Percentiles rank a stretch among this genome's conserved stretches.
phyloP scores from a whole-genome alignment of 1,140 invertebrate species.

The Drosophila simulans region DNA sequence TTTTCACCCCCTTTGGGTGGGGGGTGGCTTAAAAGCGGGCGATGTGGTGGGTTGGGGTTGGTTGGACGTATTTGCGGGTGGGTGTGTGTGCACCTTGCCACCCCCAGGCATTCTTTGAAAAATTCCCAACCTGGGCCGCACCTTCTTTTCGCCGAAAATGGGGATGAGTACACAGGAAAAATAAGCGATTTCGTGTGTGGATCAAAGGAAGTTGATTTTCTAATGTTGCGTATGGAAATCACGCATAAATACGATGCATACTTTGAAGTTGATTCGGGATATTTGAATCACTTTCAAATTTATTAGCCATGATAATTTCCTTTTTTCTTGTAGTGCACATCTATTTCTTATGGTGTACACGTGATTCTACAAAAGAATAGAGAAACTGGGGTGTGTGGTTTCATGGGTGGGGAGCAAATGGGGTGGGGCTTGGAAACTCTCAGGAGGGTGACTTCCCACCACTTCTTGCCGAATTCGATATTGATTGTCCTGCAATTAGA shows the following conservation, averaged over 20 bases:
- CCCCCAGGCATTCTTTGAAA: conserved; percentile 24
- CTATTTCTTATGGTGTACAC: conserved; percentile 7
- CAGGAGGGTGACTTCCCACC: conserved; percentile 25
- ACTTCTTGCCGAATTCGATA: conserved; percentile 29
- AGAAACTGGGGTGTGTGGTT: conserved; percentile 24
- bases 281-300: no score
- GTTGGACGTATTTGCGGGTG: neutral
- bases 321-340: no score
- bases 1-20: conserved; percentile 18
- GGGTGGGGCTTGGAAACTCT: neutral
- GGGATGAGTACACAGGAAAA: conserved; percentile 10
- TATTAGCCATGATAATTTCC: no score
- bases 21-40: neutral
- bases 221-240: neutral
- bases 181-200: neutral
- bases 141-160: conserved; percentile 42
- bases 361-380: conserved; percentile 26
- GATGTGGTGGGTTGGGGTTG: neutral
- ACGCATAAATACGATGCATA: neutral
- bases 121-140: conserved; percentile 53
- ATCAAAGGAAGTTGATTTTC: neutral
- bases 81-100: conserved; percentile 44
- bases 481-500: conserved; percentile 59
- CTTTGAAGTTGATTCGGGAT: neutral
- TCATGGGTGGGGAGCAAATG: neutral